Evolutionary conservation across 2,113 vertebrate genomes (phyloP).

Genomic region (Leucosticte australis): DNA sequence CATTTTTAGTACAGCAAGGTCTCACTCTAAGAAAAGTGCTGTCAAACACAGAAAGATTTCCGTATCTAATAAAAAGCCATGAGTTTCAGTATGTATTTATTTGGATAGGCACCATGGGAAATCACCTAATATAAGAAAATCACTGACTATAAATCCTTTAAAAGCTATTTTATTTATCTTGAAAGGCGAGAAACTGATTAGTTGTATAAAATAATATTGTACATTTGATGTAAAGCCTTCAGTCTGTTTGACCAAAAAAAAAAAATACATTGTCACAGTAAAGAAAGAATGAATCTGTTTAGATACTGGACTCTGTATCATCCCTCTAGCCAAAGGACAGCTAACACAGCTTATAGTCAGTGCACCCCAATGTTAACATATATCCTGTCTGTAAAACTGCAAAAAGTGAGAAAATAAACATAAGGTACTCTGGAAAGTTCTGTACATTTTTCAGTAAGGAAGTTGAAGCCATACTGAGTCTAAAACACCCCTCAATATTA

Average conservation of each 20-base stretch:
- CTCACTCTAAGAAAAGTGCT: not conserved
- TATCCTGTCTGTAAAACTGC: constrained; percentile 24
- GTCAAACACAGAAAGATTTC: not conserved
- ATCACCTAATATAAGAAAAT: not conserved
- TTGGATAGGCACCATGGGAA: not conserved
- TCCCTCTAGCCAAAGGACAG: not conserved
- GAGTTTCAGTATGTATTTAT: not conserved
- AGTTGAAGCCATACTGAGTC: not conserved
- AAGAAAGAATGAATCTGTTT: constrained; percentile 14
- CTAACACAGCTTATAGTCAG: not conserved
- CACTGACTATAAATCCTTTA: constrained; percentile 25
- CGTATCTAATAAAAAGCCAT: not conserved
- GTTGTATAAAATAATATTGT: constrained; percentile 70
- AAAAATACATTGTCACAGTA: constrained; percentile 7
- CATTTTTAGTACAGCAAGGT: not conserved
- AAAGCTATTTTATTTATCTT: constrained; percentile 75
- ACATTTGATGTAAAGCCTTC: constrained; percentile 65
- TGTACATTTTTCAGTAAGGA: not conserved
- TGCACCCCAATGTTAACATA: not conserved
- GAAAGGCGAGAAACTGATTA: constrained; percentile 62
- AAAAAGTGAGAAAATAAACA: constrained; percentile 13
- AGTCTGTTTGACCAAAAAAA: constrained; percentile 42
- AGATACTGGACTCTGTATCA: not conserved
- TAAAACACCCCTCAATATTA: constrained; percentile 11
- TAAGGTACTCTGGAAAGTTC: not conserved